Percentiles rank a stretch among this genome's conserved stretches.
phyloP scores from a whole-genome alignment of 30 jellyfish, hydroid and myxozoan genomes.

The Turritopsis dohrnii region DNA sequence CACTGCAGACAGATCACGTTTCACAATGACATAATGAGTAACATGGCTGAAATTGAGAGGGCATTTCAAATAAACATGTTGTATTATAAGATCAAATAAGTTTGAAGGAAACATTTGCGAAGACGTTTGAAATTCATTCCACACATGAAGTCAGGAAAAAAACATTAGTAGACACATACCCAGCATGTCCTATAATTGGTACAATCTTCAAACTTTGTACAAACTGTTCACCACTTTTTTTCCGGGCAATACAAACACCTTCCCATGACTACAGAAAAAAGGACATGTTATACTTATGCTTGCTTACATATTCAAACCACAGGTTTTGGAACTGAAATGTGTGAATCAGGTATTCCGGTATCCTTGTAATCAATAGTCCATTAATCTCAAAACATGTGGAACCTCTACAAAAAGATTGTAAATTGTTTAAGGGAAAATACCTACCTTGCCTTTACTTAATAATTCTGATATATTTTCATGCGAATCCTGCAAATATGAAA shows the following conservation, averaged over 20 bases:
- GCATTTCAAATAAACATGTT: too few relatives aligned
- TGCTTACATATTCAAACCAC: too few relatives aligned
- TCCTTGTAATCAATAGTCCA: too few relatives aligned
- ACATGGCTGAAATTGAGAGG: conserved; percentile 33
- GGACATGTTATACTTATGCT: background rate
- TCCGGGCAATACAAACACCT: conserved; percentile 88
- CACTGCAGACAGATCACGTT: conserved; percentile 83
- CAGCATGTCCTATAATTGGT: conserved; percentile 91
- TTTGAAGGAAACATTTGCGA: background rate
- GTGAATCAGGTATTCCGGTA: too few relatives aligned
- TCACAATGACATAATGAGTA: conserved; percentile 86
- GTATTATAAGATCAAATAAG: background rate
- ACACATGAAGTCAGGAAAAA: background rate
- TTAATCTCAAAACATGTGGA: too few relatives aligned
- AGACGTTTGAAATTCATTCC: too few relatives aligned
- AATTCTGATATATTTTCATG: conserved; percentile 76
- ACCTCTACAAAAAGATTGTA: too few relatives aligned
- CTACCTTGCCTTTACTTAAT: conserved; percentile 87
- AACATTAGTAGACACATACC: conserved; percentile 57
- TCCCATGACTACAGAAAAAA: conserved; percentile 77
- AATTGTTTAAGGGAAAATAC: too few relatives aligned
- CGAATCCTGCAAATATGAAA: conserved; percentile 46
- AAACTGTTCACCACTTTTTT: conserved; percentile 85
- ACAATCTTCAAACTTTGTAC: conserved; percentile 78
- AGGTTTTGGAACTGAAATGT: too few relatives aligned